Conservation (phyloP, 1,140 invertebrate species). For the Drosophila willistoni region DNA sequence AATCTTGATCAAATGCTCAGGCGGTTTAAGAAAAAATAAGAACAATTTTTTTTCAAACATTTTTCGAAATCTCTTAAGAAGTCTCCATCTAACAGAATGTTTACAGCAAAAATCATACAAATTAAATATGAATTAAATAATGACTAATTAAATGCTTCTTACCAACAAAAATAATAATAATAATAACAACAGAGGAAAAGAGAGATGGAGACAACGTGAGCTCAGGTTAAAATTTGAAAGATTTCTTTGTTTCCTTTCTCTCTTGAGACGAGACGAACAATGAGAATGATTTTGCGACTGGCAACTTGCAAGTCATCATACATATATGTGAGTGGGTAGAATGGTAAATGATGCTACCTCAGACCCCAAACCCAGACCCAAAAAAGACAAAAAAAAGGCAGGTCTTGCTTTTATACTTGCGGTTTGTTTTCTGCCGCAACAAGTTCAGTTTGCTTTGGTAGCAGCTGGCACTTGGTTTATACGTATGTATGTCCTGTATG, state of each 20-base stretch:
- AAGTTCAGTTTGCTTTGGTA: background rate
- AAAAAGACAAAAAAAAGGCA: background rate
- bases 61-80: no score
- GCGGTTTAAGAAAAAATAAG: no score
- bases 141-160: conserved; percentile 9
- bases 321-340: background rate
- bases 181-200: no score
- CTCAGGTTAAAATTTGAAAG: background rate
- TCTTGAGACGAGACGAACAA: background rate
- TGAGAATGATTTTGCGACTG: background rate
- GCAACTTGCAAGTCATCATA: conserved; percentile 2
- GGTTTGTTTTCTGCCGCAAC: conserved; percentile 6
- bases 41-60: no score
- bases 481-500: background rate
- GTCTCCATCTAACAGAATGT: no score
- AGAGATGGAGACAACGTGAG: background rate
- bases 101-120: no score
- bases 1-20: no score
- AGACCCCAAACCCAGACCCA: background rate
- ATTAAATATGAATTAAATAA: background rate
- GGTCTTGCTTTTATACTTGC: conserved; percentile 2
- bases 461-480: background rate
- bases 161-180: background rate
- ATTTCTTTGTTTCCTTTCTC: background rate
- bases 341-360: background rate